Conservation (phyloP, 2,797 vertebrate species). For the Labroides dimidiatus region DNA sequence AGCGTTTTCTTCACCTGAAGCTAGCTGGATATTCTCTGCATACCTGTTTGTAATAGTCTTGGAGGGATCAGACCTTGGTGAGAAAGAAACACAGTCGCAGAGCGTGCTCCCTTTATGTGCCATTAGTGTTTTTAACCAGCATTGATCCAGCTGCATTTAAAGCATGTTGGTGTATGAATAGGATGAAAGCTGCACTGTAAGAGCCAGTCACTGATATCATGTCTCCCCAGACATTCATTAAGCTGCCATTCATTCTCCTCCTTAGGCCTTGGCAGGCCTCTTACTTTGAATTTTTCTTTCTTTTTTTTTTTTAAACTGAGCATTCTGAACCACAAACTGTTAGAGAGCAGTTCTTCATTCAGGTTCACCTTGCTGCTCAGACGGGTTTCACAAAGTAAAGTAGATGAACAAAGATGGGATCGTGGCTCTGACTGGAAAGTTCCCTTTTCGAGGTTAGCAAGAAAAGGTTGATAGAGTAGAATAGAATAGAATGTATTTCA, state of each 20-base stretch:
- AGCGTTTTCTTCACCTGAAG: conserved; percentile 45
- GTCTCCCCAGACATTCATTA: conserved; percentile 61
- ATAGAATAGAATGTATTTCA: too few species aligned
- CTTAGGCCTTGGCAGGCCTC: conserved; percentile 25
- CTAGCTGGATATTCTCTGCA: conserved; percentile 47
- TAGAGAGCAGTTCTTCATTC: conserved; percentile 30
- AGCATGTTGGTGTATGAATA: conserved; percentile 59
- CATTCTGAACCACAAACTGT: conserved; percentile 30
- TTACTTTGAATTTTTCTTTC: conserved; percentile 49
- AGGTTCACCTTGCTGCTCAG: conserved; percentile 43
- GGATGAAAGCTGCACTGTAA: conserved; percentile 61
- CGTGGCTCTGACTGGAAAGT: neutral
- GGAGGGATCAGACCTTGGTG: conserved; percentile 63
- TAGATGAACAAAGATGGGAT: neutral
- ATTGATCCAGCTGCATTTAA: conserved; percentile 71
- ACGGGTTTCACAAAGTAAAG: conserved; percentile 26
- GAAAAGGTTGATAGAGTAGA: neutral
- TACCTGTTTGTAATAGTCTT: conserved; percentile 60
- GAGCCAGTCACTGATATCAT: conserved; percentile 65
- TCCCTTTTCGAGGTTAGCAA: conserved; percentile 18
- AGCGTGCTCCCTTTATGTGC: conserved; percentile 62
- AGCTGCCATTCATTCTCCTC: conserved; percentile 56
- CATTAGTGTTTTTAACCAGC: conserved; percentile 69
- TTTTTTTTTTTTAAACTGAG: too few species aligned
- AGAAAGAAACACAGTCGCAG: conserved; percentile 53